Evolutionary conservation across 2,888 invertebrate genomes (phyloP).

Genomic region (Thera britannica): DNA sequence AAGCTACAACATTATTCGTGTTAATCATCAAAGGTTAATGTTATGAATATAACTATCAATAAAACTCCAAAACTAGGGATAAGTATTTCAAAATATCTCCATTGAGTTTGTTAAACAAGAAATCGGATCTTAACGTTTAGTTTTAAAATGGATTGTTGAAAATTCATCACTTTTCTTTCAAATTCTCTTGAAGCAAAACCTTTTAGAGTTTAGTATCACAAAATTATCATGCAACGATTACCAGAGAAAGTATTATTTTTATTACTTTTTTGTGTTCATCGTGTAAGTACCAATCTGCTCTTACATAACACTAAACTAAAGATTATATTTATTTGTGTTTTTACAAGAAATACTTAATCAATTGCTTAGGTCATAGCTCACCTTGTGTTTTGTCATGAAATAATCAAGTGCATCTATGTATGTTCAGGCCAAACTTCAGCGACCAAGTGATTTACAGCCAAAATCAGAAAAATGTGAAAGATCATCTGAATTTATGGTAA

Average conservation of each 20-base stretch:
- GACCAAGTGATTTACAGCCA: slow-evolving; percentile 5
- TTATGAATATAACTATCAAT: not conserved
- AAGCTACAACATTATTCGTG: too few relatives aligned
- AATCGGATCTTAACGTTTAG: not conserved
- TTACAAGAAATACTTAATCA: too few relatives aligned
- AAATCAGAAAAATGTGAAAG: slow-evolving; percentile 54
- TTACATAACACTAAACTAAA: too few relatives aligned
- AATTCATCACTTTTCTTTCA: slow-evolving; percentile 7
- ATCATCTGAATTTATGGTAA: slow-evolving; percentile 51
- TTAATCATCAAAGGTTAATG: too few relatives aligned
- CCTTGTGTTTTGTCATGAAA: not conserved
- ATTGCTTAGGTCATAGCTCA: not conserved
- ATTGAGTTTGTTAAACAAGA: slow-evolving; percentile 7
- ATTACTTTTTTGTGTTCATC: slow-evolving; percentile 16
- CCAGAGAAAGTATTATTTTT: slow-evolving; percentile 32
- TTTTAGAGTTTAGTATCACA: not conserved
- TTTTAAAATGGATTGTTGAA: not conserved
- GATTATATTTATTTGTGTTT: too few relatives aligned
- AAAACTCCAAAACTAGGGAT: not conserved
- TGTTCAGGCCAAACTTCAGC: slow-evolving; percentile 33
- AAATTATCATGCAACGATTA: slow-evolving; percentile 18
- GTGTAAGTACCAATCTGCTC: slow-evolving; percentile 37
- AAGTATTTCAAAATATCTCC: slow-evolving; percentile 4
- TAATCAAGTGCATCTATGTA: not conserved
- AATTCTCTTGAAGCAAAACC: slow-evolving; percentile 1